These are phyloP conservation scores for Scomber colias DNA, from an alignment of 2,113 vertebrate genomes.

Conservation along the genomic window DNA sequence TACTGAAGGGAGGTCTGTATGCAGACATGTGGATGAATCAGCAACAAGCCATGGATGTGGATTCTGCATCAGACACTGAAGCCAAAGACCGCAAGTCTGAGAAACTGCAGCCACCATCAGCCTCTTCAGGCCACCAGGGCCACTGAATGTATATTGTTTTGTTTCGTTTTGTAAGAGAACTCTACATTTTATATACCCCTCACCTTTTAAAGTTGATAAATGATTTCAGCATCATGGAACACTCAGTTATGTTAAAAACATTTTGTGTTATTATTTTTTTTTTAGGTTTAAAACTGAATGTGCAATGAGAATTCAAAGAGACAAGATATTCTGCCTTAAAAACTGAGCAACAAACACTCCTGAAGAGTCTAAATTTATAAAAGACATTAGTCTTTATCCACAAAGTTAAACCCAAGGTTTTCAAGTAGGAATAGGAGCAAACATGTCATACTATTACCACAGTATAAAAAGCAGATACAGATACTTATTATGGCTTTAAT, in stretches of 20 bases:
- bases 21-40: constrained; percentile 95
- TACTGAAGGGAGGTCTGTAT: constrained; percentile 90
- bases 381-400: background rate
- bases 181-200: background rate
- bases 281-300: constrained; percentile 24
- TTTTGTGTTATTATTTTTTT: background rate
- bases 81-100: constrained; percentile 81
- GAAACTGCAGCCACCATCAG: constrained; percentile 85
- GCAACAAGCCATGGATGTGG: constrained; percentile 83
- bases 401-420: background rate
- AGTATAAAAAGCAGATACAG: background rate
- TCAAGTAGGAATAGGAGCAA: background rate
- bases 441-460: background rate
- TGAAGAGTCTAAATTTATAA: background rate
- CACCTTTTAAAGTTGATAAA: background rate
- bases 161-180: background rate
- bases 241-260: background rate
- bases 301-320: constrained; percentile 14
- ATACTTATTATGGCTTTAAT: background rate
- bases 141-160: constrained; percentile 58
- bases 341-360: background rate
- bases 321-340: constrained; percentile 30
- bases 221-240: background rate
- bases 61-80: constrained; percentile 84
- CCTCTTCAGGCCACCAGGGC: constrained; percentile 47